These are phyloP conservation scores for Stenichneumon culpator DNA, from an alignment of 2,888 invertebrate species.

Conservation along the genomic window DNA sequence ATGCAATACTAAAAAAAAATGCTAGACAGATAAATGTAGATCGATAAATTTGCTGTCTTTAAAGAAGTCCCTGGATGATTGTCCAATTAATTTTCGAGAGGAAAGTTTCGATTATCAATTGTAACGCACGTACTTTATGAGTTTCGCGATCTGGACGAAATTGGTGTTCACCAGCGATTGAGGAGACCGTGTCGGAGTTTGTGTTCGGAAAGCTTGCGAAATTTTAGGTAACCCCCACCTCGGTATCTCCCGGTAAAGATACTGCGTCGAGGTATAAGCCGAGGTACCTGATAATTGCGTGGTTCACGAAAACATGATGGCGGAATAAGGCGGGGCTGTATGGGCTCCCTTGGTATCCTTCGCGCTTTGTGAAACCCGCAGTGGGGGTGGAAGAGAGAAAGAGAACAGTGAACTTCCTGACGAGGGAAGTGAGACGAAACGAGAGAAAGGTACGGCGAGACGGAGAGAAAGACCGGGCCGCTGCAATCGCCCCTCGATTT, in stretches of 20 bases:
- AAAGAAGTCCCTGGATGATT: not conserved
- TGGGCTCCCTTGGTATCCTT: constrained; percentile 76
- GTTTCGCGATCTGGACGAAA: not conserved
- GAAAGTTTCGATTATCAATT: not conserved
- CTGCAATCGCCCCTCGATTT: constrained; percentile 77
- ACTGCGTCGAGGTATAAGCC: constrained; percentile 65
- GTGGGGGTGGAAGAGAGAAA: constrained; percentile 61
- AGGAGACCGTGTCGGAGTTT: not conserved
- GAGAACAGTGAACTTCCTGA: constrained; percentile 61
- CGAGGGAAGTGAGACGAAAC: constrained; percentile 47
- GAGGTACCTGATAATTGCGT: constrained; percentile 82
- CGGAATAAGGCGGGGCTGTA: constrained; percentile 80
- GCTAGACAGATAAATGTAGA: not conserved
- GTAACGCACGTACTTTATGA: not conserved
- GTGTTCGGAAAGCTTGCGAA: constrained; percentile 33
- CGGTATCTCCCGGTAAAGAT: constrained; percentile 2
- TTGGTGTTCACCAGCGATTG: not conserved
- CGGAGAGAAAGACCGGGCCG: constrained; percentile 33
- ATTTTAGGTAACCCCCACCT: constrained; percentile 23
- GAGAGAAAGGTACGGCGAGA: constrained; percentile 67
- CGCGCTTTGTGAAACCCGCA: constrained; percentile 43
- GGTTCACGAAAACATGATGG: constrained; percentile 79
- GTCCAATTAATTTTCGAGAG: not conserved
- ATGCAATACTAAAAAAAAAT: not conserved
- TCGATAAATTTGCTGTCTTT: not conserved